Evolutionary conservation across 1,140 invertebrate genomes (phyloP).

Genomic region (Zaprionus taronus): DNA sequence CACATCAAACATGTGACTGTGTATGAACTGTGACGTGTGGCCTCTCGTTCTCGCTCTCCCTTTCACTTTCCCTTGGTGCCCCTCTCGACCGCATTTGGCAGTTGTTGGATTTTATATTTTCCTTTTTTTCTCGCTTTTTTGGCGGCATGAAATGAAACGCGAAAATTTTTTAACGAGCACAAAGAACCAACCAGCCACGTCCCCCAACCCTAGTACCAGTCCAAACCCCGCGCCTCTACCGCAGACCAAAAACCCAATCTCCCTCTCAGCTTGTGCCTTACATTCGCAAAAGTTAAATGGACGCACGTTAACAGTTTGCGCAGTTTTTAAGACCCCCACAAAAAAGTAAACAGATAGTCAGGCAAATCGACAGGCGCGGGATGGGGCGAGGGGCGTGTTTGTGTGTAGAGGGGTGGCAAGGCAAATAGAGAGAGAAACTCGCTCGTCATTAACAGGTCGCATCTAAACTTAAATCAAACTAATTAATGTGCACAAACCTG

Average conservation of each 20-base stretch:
- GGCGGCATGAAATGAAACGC: slow-evolving; percentile 75
- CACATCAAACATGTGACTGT: slow-evolving; percentile 64
- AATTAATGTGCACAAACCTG: slow-evolving; percentile 70
- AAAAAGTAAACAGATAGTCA: slow-evolving; percentile 38
- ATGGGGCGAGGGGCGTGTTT: too few species aligned
- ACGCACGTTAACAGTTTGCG: slow-evolving; percentile 70
- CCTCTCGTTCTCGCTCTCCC: slow-evolving; percentile 7
- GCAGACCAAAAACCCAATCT: slow-evolving; percentile 28
- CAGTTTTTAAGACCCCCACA: slow-evolving; percentile 50
- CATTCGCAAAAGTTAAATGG: slow-evolving; percentile 72
- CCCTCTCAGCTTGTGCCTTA: slow-evolving; percentile 29
- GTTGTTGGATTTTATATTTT: slow-evolving; percentile 43
- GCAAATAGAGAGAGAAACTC: slow-evolving; percentile 43
- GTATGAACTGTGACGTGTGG: slow-evolving; percentile 43
- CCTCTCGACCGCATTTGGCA: slow-evolving; percentile 64
- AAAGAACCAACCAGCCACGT: slow-evolving; percentile 57
- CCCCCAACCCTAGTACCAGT: neutral
- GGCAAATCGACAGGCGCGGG: neutral
- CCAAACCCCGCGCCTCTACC: slow-evolving; percentile 2
- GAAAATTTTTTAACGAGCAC: slow-evolving; percentile 80
- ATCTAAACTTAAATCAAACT: slow-evolving; percentile 75
- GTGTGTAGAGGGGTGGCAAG: neutral
- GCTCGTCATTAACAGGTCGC: slow-evolving; percentile 55
- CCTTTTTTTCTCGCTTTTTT: slow-evolving; percentile 39
- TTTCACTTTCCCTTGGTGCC: slow-evolving; percentile 6